A percentile compares a stretch with the other conserved stretches of the same genome.
phyloP scores from a whole-genome alignment of 1,140 invertebrate species.

The Bilobella aurantiaca region DNA sequence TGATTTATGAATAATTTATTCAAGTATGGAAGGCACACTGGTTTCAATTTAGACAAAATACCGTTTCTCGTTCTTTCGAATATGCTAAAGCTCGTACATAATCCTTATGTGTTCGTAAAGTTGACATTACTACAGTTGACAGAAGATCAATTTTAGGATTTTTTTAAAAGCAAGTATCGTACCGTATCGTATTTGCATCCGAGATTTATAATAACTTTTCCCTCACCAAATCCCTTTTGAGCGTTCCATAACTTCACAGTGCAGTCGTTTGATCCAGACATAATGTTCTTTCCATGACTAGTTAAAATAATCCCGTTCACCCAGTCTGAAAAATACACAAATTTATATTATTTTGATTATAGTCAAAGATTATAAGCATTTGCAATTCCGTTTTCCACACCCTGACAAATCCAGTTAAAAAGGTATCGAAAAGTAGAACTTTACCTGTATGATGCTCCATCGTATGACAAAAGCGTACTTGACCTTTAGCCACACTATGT shows the following conservation, averaged over 20 bases:
- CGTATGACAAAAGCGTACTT: conserved; percentile 84
- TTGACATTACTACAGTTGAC: conserved; percentile 58
- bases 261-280: conserved; percentile 97
- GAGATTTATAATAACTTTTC: no score
- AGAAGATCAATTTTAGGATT: neutral
- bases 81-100: conserved; percentile 98
- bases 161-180: neutral
- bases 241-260: conserved; percentile 99
- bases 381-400: no score
- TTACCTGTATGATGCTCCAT: conserved; percentile 84
- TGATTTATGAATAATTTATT: neutral
- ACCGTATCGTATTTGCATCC: neutral
- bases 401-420: no score
- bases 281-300: conserved; percentile 90
- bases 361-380: no score
- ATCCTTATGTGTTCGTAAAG: conserved; percentile 92
- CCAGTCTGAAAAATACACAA: conserved; percentile 59
- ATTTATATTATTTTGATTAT: neutral
- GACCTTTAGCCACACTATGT: conserved; percentile 62
- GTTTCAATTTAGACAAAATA: neutral
- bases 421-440: neutral
- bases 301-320: conserved; percentile 98
- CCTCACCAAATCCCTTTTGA: conserved; percentile 93
- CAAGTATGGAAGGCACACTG: neutral
- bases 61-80: conserved; percentile 82